phyloP scores from a whole-genome alignment of 2,888 invertebrate genomes.

The Tigriopus californicus region DNA sequence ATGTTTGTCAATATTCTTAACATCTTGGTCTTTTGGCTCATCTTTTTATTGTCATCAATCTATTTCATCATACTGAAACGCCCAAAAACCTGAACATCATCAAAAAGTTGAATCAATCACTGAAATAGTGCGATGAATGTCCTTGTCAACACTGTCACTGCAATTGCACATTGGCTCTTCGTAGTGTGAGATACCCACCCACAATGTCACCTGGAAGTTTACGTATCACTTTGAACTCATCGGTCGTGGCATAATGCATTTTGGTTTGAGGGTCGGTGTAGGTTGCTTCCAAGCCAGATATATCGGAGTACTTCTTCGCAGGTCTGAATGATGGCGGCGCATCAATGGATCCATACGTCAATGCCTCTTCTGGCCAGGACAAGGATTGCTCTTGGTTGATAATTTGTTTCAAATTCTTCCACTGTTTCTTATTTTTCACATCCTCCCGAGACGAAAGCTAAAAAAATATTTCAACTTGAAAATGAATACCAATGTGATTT shows the following conservation, averaged over 20 bases:
- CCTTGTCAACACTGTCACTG: neutral
- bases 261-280: conserved; percentile 83
- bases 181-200: conserved; percentile 63
- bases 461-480: no score
- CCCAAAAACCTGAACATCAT: no score
- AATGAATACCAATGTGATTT: no score
- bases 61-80: no score
- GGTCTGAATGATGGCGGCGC: conserved; percentile 82
- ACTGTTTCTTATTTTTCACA: conserved; percentile 48
- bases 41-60: no score
- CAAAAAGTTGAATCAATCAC: no score
- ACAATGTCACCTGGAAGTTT: conserved; percentile 77
- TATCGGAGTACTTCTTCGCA: conserved; percentile 79
- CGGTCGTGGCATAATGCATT: conserved; percentile 58
- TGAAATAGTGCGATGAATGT: no score
- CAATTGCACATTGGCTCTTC: conserved; percentile 42
- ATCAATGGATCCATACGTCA: conserved; percentile 51
- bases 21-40: no score
- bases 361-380: neutral
- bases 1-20: no score
- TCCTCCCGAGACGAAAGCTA: conserved; percentile 22
- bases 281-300: conserved; percentile 41
- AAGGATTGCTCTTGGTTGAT: conserved; percentile 35
- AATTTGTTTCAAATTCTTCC: conserved; percentile 76
- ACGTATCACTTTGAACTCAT: conserved; percentile 66